phyloP scores from a whole-genome alignment of 2,113 vertebrate species.

The Phaetusa simplex region DNA sequence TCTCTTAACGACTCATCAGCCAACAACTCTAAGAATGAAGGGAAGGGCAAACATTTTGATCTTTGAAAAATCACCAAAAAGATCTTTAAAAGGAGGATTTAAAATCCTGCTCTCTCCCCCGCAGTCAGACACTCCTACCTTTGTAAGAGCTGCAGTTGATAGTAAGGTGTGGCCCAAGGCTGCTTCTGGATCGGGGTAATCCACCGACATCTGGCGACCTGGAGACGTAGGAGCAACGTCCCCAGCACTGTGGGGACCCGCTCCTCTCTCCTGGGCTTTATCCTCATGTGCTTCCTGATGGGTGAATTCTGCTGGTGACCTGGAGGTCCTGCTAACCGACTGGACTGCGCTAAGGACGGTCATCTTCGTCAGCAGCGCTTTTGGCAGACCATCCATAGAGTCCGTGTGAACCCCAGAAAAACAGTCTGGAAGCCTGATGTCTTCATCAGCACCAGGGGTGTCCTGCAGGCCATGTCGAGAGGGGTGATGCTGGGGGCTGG shows the following conservation, averaged over 20 bases:
- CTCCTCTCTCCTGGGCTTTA: conserved; percentile 53
- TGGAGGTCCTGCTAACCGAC: conserved; percentile 22
- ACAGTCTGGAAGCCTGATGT: conserved; percentile 53
- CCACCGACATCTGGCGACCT: conserved; percentile 89
- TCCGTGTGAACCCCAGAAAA: conserved; percentile 66
- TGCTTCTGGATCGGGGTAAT: conserved; percentile 81
- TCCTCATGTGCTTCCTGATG: background rate
- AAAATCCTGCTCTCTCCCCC: background rate
- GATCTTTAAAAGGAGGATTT: background rate
- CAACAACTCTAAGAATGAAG: background rate
- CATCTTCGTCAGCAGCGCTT: conserved; percentile 92
- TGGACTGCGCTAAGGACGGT: conserved; percentile 78
- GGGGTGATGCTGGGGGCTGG: conserved; percentile 92
- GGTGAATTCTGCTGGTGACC: conserved; percentile 33
- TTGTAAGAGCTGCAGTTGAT: conserved; percentile 63
- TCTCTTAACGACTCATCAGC: background rate
- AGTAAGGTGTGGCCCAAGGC: conserved; percentile 66
- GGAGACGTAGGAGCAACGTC: conserved; percentile 79
- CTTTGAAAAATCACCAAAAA: background rate
- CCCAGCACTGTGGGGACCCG: background rate
- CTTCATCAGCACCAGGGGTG: conserved; percentile 58
- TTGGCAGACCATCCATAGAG: conserved; percentile 83
- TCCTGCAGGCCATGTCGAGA: conserved; percentile 71
- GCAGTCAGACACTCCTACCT: conserved; percentile 75
- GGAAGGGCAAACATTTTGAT: background rate